A percentile compares a stretch with the other conserved stretches of the same genome.
Conservation (phyloP, 2,888 invertebrate species). For the Drosophila maculinotata region DNA sequence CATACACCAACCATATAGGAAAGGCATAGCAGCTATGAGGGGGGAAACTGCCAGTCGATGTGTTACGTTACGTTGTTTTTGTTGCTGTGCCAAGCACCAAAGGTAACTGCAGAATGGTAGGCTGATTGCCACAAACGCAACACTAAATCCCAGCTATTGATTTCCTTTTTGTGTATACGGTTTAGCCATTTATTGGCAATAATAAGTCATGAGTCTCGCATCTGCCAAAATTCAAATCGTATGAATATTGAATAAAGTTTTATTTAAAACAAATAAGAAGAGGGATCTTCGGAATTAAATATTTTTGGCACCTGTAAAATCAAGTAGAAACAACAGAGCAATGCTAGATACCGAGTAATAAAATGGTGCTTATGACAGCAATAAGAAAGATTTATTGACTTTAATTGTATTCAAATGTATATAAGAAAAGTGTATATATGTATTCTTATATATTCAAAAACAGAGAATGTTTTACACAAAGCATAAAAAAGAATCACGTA, state of each 20-base stretch:
- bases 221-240: slow-evolving; percentile 16
- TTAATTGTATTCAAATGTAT: too few species aligned
- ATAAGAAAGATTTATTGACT: too few species aligned
- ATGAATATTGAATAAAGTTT: slow-evolving; percentile 36
- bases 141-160: slow-evolving; percentile 42
- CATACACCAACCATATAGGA: slow-evolving; percentile 27
- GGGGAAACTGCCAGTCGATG: slow-evolving; percentile 8
- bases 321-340: background rate
- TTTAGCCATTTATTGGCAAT: slow-evolving; percentile 16
- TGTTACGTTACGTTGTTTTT: background rate
- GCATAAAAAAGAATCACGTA: too few species aligned
- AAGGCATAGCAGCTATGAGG: slow-evolving; percentile 31
- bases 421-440: too few species aligned
- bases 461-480: too few species aligned
- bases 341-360: background rate
- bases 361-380: too few species aligned
- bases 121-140: slow-evolving; percentile 47
- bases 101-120: slow-evolving; percentile 26
- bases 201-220: slow-evolving; percentile 31
- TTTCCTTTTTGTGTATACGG: slow-evolving; percentile 19
- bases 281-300: too few species aligned
- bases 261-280: background rate
- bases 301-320: too few species aligned
- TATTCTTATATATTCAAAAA: too few species aligned
- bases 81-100: slow-evolving; percentile 15